These are phyloP conservation scores for Hydrozoanthus tunicans DNA, from an alignment of 64 coral and sea anemone genomes.

Conservation along the genomic window DNA sequence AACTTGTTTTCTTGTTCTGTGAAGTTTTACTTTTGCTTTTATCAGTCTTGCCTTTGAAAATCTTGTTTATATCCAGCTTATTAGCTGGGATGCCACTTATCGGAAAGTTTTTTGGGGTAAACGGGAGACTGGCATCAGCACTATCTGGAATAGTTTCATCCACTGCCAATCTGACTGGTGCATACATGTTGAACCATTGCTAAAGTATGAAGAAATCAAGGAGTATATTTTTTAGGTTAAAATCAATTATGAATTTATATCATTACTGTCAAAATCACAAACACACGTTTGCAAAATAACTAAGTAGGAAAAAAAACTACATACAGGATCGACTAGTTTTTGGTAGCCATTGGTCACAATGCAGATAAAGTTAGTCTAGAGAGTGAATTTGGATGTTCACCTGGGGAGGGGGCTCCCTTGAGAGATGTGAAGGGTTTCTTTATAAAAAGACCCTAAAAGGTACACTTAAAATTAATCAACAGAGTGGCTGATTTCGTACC, in stretches of 20 bases:
- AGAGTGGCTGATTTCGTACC: too few relatives aligned
- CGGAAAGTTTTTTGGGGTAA: conserved; percentile 33
- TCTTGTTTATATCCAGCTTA: conserved; percentile 81
- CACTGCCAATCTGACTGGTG: conserved; percentile 80
- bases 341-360: too few relatives aligned
- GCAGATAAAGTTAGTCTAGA: too few relatives aligned
- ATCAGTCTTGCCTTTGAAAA: conserved; percentile 91
- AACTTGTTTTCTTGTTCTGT: conserved; percentile 84
- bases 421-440: too few relatives aligned
- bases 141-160: conserved; percentile 61
- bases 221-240: neutral
- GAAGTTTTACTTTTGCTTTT: conserved; percentile 65
- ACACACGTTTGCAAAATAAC: too few relatives aligned
- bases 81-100: conserved; percentile 60
- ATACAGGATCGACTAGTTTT: too few relatives aligned
- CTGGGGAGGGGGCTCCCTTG: too few relatives aligned
- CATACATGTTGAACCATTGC: conserved; percentile 99
- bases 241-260: neutral
- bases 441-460: too few relatives aligned
- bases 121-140: neutral
- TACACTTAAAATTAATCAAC: too few relatives aligned
- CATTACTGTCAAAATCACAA: too few relatives aligned
- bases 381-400: too few relatives aligned
- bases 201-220: conserved; percentile 1
- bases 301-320: too few relatives aligned